Percentiles rank a stretch among this genome's conserved stretches.
Conservation (phyloP, 2,113 vertebrate species). For the Prochilodus magdalenae region DNA sequence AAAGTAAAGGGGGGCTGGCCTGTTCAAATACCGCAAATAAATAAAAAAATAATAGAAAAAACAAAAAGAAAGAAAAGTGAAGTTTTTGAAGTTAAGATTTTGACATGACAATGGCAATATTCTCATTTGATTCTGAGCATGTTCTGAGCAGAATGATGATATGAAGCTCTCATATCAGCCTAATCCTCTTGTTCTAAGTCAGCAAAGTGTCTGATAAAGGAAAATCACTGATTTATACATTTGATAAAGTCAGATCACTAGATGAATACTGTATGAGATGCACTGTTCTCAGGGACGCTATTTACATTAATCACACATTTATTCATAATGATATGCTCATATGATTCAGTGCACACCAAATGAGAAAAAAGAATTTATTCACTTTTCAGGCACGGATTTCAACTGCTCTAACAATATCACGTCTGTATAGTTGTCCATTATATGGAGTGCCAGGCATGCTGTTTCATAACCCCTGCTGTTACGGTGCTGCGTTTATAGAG, state of each 20-base stretch:
- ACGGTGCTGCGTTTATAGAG: background rate
- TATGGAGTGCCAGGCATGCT: constrained; percentile 5
- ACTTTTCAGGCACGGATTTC: constrained; percentile 19
- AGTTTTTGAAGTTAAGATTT: too few species aligned
- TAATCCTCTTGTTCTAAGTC: background rate
- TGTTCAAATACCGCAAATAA: too few species aligned
- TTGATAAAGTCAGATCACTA: background rate
- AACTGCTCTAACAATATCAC: constrained; percentile 8
- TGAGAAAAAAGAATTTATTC: constrained; percentile 12
- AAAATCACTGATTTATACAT: background rate
- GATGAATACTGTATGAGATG: constrained; percentile 25
- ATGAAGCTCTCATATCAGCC: background rate
- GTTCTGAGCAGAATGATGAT: background rate
- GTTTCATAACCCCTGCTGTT: constrained; percentile 4
- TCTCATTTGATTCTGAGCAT: background rate
- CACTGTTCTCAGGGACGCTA: background rate
- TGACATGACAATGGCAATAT: too few species aligned
- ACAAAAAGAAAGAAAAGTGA: too few species aligned
- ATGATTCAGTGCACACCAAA: constrained; percentile 4
- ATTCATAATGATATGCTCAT: background rate
- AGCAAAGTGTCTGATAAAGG: background rate
- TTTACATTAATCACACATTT: constrained; percentile 11
- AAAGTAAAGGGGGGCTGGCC: too few species aligned
- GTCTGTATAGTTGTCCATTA: background rate
- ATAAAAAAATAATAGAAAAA: too few species aligned